phyloP scores from a whole-genome alignment of 2,888 invertebrate genomes.

The Sphaerophoria rueppellii region DNA sequence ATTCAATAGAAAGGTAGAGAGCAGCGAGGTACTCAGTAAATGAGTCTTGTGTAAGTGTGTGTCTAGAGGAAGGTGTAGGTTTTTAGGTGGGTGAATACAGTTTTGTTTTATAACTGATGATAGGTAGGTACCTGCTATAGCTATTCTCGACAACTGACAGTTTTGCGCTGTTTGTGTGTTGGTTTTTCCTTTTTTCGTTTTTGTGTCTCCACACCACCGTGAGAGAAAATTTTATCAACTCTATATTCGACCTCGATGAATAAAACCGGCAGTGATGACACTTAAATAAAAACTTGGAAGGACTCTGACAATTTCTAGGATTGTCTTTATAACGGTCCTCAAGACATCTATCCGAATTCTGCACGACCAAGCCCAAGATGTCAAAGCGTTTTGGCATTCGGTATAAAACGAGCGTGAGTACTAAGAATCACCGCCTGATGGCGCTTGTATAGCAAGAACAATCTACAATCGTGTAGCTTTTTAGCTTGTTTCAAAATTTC shows the following conservation, averaged over 20 bases:
- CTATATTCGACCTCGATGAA: slow-evolving; percentile 37
- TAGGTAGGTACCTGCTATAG: slow-evolving; percentile 14
- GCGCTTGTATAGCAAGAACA: too few species aligned
- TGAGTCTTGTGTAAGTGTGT: slow-evolving; percentile 36
- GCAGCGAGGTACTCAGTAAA: slow-evolving; percentile 32
- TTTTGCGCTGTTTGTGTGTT: slow-evolving; percentile 23
- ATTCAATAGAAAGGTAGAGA: slow-evolving; percentile 1
- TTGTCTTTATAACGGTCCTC: too few species aligned
- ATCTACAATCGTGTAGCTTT: too few species aligned
- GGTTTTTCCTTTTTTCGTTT: slow-evolving; percentile 2
- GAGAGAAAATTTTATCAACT: slow-evolving; percentile 60
- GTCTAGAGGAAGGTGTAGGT: background rate
- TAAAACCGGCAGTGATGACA: slow-evolving; percentile 39
- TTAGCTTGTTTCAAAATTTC: too few species aligned
- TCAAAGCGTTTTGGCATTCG: too few species aligned
- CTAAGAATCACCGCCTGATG: too few species aligned
- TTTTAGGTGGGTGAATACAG: background rate
- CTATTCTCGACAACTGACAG: slow-evolving; percentile 47
- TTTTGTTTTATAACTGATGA: too few species aligned
- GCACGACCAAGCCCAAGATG: too few species aligned
- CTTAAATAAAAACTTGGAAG: background rate
- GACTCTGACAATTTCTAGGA: background rate
- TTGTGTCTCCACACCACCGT: slow-evolving; percentile 27
- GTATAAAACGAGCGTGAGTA: too few species aligned
- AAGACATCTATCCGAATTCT: too few species aligned